Percentiles rank a stretch among this genome's conserved stretches.
Conservation (phyloP, 2,888 invertebrate species). For the Synanthedon vespiformis region DNA sequence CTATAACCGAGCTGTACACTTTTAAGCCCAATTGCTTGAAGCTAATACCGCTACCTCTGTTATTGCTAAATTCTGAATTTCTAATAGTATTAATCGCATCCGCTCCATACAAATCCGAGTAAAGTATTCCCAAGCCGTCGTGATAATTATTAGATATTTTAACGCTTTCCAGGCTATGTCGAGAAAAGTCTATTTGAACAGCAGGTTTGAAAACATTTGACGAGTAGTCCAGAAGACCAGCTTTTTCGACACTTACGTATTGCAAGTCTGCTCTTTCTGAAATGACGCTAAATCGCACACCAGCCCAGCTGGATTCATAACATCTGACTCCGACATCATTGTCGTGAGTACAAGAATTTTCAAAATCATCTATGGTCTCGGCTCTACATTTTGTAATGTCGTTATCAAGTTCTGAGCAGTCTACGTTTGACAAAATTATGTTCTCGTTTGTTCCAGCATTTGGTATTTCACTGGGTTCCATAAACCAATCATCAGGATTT, state of each 20-base stretch:
- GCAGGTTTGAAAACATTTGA: slow-evolving; percentile 90
- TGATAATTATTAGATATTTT: slow-evolving; percentile 87
- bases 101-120: slow-evolving; percentile 92
- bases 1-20: slow-evolving; percentile 81
- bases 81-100: slow-evolving; percentile 84
- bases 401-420: slow-evolving; percentile 90
- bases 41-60: slow-evolving; percentile 89
- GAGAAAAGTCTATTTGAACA: slow-evolving; percentile 86
- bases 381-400: slow-evolving; percentile 90
- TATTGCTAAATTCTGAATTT: slow-evolving; percentile 86
- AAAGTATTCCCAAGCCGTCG: slow-evolving; percentile 93
- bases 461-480: slow-evolving; percentile 86
- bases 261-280: slow-evolving; percentile 90
- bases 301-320: slow-evolving; percentile 94
- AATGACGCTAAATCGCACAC: slow-evolving; percentile 88
- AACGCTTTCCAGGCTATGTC: slow-evolving; percentile 85
- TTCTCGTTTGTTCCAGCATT: slow-evolving; percentile 81
- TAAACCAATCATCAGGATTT: slow-evolving; percentile 91
- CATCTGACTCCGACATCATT: slow-evolving; percentile 91
- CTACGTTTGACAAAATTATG: slow-evolving; percentile 86
- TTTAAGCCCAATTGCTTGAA: slow-evolving; percentile 89
- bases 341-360: slow-evolving; percentile 88
- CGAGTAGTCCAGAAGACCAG: slow-evolving; percentile 93
- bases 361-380: slow-evolving; percentile 82
- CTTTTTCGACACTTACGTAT: slow-evolving; percentile 88